phyloP scores from a whole-genome alignment of 2,888 invertebrate genomes.

The Gisinianus flammeolus region DNA sequence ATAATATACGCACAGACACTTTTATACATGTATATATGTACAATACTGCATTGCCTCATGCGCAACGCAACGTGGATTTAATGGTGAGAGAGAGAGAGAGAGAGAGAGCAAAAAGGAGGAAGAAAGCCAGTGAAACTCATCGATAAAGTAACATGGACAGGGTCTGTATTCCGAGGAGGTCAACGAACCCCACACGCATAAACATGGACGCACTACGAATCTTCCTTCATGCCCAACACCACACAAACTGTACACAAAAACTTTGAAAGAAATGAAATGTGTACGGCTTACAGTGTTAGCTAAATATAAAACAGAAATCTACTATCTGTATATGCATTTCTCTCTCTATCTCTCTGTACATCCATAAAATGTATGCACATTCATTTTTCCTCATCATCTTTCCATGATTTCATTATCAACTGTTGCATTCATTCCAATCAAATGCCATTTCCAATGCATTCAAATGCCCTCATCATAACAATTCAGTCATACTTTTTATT shows the following conservation, averaged over 20 bases:
- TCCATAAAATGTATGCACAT: constrained; percentile 4
- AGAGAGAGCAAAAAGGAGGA: constrained; percentile 11
- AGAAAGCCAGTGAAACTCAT: constrained; percentile 34
- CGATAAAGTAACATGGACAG: constrained; percentile 37
- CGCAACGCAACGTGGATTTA: neutral
- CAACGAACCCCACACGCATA: constrained; percentile 41
- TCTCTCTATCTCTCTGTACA: neutral
- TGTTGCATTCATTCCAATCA: constrained; percentile 14
- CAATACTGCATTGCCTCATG: neutral
- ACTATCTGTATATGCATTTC: neutral
- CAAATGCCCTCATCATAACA: neutral
- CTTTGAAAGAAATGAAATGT: neutral
- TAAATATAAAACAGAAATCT: neutral
- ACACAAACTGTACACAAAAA: neutral
- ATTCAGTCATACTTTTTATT: neutral
- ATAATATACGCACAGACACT: neutral
- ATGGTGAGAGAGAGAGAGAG: neutral
- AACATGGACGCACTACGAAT: constrained; percentile 42
- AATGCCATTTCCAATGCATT: neutral
- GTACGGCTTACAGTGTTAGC: neutral
- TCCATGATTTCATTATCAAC: constrained; percentile 4
- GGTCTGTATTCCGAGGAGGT: constrained; percentile 36
- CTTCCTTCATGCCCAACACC: neutral
- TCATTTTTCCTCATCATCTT: constrained; percentile 11
- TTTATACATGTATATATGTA: neutral